phyloP scores from a whole-genome alignment of 2,113 vertebrate genomes.

The Lepus europaeus region DNA sequence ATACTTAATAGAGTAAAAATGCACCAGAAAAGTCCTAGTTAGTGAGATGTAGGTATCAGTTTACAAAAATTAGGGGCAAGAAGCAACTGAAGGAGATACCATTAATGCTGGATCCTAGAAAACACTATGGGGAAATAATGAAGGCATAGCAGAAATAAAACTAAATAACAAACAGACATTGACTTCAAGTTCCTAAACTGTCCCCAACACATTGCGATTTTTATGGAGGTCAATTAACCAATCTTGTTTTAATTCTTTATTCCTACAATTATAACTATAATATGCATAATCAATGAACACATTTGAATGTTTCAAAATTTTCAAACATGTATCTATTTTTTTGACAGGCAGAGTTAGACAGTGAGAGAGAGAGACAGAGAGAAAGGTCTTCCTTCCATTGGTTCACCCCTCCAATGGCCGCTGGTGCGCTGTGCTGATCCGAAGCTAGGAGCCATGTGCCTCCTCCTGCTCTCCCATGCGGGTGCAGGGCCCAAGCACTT shows the following conservation, averaged over 20 bases:
- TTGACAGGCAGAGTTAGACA: too few species aligned
- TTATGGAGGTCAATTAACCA: neutral
- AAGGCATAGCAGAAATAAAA: neutral
- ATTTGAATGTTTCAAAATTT: constrained; percentile 1
- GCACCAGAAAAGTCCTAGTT: neutral
- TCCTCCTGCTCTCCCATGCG: too few species aligned
- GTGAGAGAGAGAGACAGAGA: too few species aligned
- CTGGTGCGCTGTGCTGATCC: too few species aligned
- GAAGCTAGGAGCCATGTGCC: too few species aligned
- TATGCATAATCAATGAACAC: neutral
- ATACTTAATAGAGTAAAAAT: neutral
- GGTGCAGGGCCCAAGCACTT: too few species aligned
- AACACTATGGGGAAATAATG: neutral
- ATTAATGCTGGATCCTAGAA: neutral
- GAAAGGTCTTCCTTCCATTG: too few species aligned
- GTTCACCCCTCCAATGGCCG: too few species aligned
- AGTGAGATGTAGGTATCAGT: neutral
- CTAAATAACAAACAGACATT: neutral
- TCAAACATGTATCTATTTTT: neutral
- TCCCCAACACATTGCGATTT: neutral
- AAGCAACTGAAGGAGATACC: fast-evolving
- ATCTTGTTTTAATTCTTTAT: neutral
- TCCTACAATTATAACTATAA: neutral
- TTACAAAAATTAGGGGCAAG: neutral
- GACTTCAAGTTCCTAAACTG: neutral